Base-by-base conservation (phyloP, 2,113 vertebrate species). In the Saccopteryx bilineata region DNA sequence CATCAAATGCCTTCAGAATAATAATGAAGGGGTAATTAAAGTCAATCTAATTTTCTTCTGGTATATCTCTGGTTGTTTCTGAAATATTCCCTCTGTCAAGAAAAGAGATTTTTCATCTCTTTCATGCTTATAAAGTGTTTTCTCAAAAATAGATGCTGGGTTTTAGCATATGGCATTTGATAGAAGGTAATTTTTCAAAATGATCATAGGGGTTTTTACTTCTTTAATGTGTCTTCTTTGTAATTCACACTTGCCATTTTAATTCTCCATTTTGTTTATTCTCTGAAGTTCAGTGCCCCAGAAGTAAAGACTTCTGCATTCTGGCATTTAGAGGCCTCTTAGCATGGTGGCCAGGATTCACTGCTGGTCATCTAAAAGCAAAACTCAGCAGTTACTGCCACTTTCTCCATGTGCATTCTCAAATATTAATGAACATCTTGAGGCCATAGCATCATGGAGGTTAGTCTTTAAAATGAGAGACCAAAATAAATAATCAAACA, bases 191-290 rank as follows among this genome's bases (percentile, higher is more conserved):
- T 76, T 65, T 72, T 79, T 87, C 63, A 83, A 78, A 65, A 75
- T 76, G 75, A 60, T n/a, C 79, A n/a, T 8, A 26, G 54, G 90
- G 26, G 10, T 61, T 96, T 80, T 96, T 26, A 46, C 66, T 93
- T 80, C 33, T 71, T 74, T 84, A 78, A 46, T 56, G 19, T 68
- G 50, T 86, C 17, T 81, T 75, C 15, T 63, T 39, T 71, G 33
- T 31, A 50, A 72, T 52, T 76, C 92, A 33, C 58, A 46, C 21
- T 58, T 92, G 18, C 33, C 14, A 66, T n/a, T 86, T 80, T 48
- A 75, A 75, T 75, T 81, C 50, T 50, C 60, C 46, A 63, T 90
- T 60, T 86, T 58, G 81, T 65, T 31, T 76, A 87, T 58, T 89
- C 69, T 79, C 33, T 84, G 15, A 93, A 81, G 72, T 33, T 39